Percentiles rank a stretch among this genome's conserved stretches.
phyloP scores from a whole-genome alignment of 2,888 invertebrate species.

The Syrphus vitripennis region DNA sequence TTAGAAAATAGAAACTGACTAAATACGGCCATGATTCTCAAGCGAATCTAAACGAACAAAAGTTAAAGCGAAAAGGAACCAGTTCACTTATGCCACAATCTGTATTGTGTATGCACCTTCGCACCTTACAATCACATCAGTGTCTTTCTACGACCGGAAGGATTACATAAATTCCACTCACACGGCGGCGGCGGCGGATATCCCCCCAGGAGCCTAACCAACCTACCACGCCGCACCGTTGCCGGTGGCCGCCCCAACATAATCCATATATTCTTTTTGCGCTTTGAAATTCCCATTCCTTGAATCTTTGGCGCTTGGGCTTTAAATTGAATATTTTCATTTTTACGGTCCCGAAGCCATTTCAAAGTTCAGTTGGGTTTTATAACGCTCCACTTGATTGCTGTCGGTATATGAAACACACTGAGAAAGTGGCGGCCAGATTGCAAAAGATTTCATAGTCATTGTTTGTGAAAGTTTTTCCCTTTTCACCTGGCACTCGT shows the following conservation, averaged over 20 bases:
- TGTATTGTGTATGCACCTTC: conserved; percentile 24
- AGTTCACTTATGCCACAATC: not conserved
- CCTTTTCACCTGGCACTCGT: not conserved
- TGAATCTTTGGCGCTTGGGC: conserved; percentile 1
- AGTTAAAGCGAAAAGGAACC: not conserved
- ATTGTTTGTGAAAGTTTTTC: conserved; percentile 54
- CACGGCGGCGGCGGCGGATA: too few relatives aligned
- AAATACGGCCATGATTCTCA: not conserved
- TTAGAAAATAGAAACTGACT: too few relatives aligned
- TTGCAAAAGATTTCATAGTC: conserved; percentile 61
- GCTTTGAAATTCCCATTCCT: conserved; percentile 39
- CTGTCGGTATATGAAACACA: conserved; percentile 56
- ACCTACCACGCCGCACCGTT: too few relatives aligned
- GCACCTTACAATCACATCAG: conserved; percentile 43
- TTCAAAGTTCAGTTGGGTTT: conserved; percentile 63
- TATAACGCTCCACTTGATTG: conserved; percentile 66
- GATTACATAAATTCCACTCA: conserved; percentile 55
- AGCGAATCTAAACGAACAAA: not conserved
- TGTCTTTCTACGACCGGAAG: conserved; percentile 52
- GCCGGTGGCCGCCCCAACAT: too few relatives aligned
- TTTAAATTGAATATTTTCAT: conserved; percentile 66
- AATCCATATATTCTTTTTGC: too few relatives aligned
- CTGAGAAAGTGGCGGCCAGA: conserved; percentile 56
- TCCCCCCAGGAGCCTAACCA: conserved; percentile 38
- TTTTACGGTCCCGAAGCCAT: conserved; percentile 65